phyloP scores from a whole-genome alignment of 1,140 invertebrate species.

The Neodiprion lecontei region DNA sequence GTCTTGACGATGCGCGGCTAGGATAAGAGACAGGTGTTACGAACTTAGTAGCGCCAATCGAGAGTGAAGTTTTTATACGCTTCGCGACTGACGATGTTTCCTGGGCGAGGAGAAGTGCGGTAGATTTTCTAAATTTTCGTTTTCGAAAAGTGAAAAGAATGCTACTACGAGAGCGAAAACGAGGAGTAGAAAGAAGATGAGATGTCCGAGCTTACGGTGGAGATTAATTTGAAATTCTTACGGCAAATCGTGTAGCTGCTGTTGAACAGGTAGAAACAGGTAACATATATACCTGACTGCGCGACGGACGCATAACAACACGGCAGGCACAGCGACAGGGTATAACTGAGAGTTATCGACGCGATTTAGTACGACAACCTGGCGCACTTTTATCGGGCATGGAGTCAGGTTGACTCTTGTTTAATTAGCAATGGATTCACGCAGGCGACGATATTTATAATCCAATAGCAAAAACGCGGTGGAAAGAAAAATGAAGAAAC shows the following conservation, averaged over 20 bases:
- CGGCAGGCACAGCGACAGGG: conserved; percentile 18
- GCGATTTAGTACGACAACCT: background rate
- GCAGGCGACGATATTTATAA: background rate
- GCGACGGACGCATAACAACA: background rate
- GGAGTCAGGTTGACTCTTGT: background rate
- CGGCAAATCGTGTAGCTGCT: background rate
- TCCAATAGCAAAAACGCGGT: background rate
- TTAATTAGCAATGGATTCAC: background rate
- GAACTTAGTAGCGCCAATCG: no score
- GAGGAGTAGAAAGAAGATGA: background rate
- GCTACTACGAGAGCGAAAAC: no score
- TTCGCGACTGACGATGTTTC: no score
- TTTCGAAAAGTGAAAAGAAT: no score
- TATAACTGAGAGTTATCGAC: conserved; percentile 9
- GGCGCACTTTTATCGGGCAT: background rate
- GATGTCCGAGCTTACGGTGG: background rate
- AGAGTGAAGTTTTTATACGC: no score
- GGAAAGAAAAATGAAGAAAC: conserved; percentile 13
- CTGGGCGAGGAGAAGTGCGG: no score
- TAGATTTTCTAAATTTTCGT: no score
- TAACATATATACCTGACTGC: no score
- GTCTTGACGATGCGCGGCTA: background rate
- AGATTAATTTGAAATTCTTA: background rate
- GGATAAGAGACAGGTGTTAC: background rate
- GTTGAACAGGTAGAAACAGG: no score